Base-by-base conservation (phyloP, 2,797 vertebrate genomes). In the Myotis planiceps region DNA sequence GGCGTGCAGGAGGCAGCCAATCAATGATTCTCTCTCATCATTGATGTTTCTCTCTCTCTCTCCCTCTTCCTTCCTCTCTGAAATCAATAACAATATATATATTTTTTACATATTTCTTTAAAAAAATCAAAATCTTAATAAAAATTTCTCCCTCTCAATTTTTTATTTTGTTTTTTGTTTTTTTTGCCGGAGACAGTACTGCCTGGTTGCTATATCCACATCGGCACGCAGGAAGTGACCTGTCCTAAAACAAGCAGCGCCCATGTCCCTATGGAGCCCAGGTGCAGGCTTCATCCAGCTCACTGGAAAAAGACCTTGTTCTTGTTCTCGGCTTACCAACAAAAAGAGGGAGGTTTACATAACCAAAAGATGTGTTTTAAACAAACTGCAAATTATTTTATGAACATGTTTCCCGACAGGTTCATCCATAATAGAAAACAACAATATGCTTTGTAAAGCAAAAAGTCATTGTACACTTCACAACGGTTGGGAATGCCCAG, bases 311-410 rank as follows among this genome's bases (percentile, higher is more conserved):
- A 78, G 9, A 63, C 15, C 47, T 42, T 69, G 2, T 53, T 51
- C 53, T 66, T 29, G 19, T 45, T 47, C 18, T 89, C 2, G n/a
- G 34, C 89, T 93, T 68, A 83, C 78, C 72, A 94, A 88, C n/a
- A 87, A 74, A 85, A 92, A 75, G 53, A 63, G 7, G 37, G 55
- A 34, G 21, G 45, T 51, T 90, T 90, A 80, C 1, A 80, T 13
- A 93, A 92, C 21, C 63, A 84, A 96, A 89, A 69, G 32, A 39
- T 45, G 75, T 79, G 45, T 53, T 81, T 91, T 86, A 32, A 92
- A 87, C 32, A 81, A 88, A 25, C 2, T 76, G 75, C 34, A 84
- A 86, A 82, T 12, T 72, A 65, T 42, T 78, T 29, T 51, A 49
- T 4, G 45, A 90, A 66, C 25, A 12, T 71, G 47, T 34, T 91